Base-by-base conservation (phyloP, 2,888 invertebrate species). In the Protonemura montana region DNA sequence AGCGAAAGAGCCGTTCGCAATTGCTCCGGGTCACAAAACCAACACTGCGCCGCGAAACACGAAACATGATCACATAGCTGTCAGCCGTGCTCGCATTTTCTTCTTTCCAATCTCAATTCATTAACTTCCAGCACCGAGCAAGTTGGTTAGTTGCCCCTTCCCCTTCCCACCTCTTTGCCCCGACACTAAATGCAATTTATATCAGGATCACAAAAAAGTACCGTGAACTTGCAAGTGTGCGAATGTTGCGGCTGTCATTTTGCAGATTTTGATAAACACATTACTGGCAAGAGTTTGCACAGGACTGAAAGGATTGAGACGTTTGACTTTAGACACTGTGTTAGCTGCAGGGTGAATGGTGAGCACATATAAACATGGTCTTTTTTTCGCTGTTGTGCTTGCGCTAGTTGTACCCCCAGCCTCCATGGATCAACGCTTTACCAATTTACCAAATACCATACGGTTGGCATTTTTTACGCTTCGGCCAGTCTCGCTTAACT, bases 101-200 rank as follows among this genome's bases (percentile, higher is more conserved):
- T 78, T 27, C 82, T 82, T 41, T 26, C 82, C 82, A 82, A 82
- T 82, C 82, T 82, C 82, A 82, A 82, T 82, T 82, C 82, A 82
- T 82, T 82, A 82, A 82, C 82, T 41, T 28, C n/a, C 28, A 21
- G 59, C 16, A 59, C 13, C 59, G 59, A 59, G 59, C 59, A 59
- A 59, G 78, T 78, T 27, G 78, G 28, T 27, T 78, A 78, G 28
- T 78, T 78, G 10, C 16, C 78, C 78, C 10, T 27, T 6, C 26
- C 26, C 78, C 78, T 27, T 27, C 5, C 35, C 35, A 25, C 26
- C 59, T 59, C 59, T 59, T 59, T 59, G 59, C 59, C 59, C 59
- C 1, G 59, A 59, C 59, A 59, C 59, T 59, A 59, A 59, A 59
- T 59, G 59, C 59, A 59, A 59, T 59, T 59, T 59, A 59, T 59